Evolutionary conservation across 2,113 vertebrate species (phyloP).

Genomic region (Embiotoca jacksoni): DNA sequence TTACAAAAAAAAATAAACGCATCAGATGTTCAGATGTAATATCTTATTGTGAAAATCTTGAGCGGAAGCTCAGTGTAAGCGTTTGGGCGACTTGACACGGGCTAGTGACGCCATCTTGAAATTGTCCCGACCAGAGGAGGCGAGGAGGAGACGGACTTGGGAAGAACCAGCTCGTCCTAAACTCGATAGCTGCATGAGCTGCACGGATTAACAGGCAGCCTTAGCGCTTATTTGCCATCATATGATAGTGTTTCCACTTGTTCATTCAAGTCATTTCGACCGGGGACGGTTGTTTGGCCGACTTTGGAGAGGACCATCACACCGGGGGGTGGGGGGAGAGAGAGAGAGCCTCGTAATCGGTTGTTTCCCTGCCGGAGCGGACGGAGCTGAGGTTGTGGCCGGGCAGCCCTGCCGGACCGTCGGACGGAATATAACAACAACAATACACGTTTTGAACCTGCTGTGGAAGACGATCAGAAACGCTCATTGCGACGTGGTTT

Average conservation of each 20-base stretch:
- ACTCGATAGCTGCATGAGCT: conserved; percentile 33
- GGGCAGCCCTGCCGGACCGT: conserved; percentile 52
- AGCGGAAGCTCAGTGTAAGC: conserved; percentile 21
- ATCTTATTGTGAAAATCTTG: conserved; percentile 35
- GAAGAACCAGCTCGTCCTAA: conserved; percentile 63
- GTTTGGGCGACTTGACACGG: conserved; percentile 1
- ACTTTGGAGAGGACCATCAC: conserved; percentile 40
- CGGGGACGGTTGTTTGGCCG: conserved; percentile 23
- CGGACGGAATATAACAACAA: conserved; percentile 42
- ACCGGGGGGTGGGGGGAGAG: conserved; percentile 25
- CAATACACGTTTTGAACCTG: background rate
- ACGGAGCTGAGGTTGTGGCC: conserved; percentile 61
- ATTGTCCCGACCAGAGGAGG: conserved; percentile 76
- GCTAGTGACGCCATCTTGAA: conserved; percentile 90
- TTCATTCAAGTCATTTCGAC: background rate
- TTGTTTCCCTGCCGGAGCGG: conserved; percentile 61
- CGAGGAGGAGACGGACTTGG: conserved; percentile 69
- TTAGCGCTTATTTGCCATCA: background rate
- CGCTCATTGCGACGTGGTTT: background rate
- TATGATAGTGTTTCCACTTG: conserved; percentile 6
- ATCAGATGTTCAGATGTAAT: background rate
- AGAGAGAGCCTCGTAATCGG: conserved; percentile 48
- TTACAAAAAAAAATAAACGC: too few species aligned
- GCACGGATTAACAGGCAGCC: conserved; percentile 49
- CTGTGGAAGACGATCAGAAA: accelerated